A percentile compares a stretch with the other conserved stretches of the same genome.
These are phyloP conservation scores for Acanthosoma haemorrhoidale DNA, from an alignment of 2,888 invertebrate species.

Conservation along the genomic window DNA sequence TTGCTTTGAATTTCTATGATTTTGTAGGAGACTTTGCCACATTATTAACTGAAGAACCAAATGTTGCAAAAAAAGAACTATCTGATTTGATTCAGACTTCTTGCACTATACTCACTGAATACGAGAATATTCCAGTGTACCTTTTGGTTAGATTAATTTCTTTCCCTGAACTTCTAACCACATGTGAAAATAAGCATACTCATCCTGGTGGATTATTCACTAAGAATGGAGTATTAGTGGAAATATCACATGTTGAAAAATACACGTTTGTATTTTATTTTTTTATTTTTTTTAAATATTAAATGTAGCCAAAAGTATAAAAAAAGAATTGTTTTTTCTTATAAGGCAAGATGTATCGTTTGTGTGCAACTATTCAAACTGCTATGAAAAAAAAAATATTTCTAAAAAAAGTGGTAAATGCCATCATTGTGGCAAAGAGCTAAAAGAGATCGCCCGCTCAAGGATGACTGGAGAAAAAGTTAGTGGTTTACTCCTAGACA, in stretches of 20 bases:
- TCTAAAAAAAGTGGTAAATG: background rate
- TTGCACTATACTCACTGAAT: background rate
- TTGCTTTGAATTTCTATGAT: background rate
- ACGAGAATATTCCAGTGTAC: background rate
- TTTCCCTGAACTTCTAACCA: background rate
- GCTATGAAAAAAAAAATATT: background rate
- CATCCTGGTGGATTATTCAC: conserved; percentile 11
- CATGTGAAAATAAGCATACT: background rate
- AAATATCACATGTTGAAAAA: background rate
- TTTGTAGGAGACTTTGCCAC: background rate
- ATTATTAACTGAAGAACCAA: conserved; percentile 12
- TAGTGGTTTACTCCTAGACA: background rate
- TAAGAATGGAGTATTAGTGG: background rate
- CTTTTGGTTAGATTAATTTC: background rate
- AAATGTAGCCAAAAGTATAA: background rate
- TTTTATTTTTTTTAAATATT: background rate
- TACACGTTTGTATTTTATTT: background rate
- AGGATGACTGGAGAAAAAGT: conserved; percentile 11
- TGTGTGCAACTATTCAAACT: background rate
- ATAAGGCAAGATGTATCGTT: background rate
- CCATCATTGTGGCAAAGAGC: background rate
- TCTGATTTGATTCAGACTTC: background rate
- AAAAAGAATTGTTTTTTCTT: background rate
- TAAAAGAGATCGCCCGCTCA: background rate
- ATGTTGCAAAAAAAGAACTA: background rate